phyloP scores from a whole-genome alignment of 1,140 invertebrate genomes.

The Lethrus apterus region DNA sequence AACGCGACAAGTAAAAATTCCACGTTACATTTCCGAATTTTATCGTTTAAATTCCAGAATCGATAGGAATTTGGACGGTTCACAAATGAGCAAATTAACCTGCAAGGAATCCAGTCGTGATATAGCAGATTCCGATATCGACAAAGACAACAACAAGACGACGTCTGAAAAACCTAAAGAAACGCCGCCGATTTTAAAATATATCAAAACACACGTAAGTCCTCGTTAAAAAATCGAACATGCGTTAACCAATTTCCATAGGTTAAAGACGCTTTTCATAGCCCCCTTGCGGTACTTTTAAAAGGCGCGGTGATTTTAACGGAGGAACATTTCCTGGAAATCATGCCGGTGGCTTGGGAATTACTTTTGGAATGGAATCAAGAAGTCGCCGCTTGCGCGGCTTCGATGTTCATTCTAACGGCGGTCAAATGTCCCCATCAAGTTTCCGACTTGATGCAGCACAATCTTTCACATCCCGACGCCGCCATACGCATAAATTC shows the following conservation, averaged over 20 bases:
- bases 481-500: conserved; percentile 69
- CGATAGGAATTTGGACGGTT: conserved; percentile 47
- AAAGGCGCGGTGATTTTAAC: conserved; percentile 88
- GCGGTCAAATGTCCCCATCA: conserved; percentile 84
- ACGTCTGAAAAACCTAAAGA: conserved; percentile 51
- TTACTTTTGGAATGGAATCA: conserved; percentile 59
- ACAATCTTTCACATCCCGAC: conserved; percentile 76
- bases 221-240: neutral
- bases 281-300: conserved; percentile 77
- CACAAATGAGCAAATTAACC: conserved; percentile 41
- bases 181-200: conserved; percentile 70
- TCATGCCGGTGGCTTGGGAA: conserved; percentile 90
- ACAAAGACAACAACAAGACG: conserved; percentile 26
- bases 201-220: conserved; percentile 73
- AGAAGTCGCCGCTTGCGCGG: conserved; percentile 71
- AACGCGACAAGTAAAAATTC: conserved; percentile 57
- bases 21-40: neutral
- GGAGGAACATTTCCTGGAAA: conserved; percentile 81
- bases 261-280: conserved; percentile 82
- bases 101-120: conserved; percentile 44
- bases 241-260: too few species aligned
- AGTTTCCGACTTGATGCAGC: conserved; percentile 80
- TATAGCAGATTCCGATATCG: conserved; percentile 39
- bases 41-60: conserved; percentile 39
- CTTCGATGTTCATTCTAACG: conserved; percentile 85